Base-by-base conservation (phyloP, 1,140 invertebrate species). In the Pseudachorutes palmiensis region DNA sequence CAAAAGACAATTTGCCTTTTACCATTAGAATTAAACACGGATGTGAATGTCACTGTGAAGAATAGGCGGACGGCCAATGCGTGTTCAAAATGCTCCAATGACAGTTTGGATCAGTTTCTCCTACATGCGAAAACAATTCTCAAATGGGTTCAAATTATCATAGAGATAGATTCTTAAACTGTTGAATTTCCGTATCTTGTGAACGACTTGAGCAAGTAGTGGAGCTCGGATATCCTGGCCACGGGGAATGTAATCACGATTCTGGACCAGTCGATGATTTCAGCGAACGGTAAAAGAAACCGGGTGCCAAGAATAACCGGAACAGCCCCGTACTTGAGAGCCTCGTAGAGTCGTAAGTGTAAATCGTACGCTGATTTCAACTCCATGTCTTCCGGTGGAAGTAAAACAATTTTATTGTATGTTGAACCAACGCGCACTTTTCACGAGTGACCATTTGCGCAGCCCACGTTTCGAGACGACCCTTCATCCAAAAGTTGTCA, bases 221-320 rank as follows among this genome's bases (percentile, higher is more conserved):
- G 94, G 70, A 99, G 80, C 80, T 99, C 97, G 0, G 94, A 90
- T 1, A 97, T 86, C 59, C 96, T 82, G 0, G 92, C 86, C 74
- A 88, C 87, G 0, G 94, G 92, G 51, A 98, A 75, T 49, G 87
- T 82, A 19, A 98, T 78, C 0, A 83, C 83, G n/a, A 88, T 86
- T 70, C 86, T 83, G 49, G 84, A 83, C 95, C 95, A 98, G 76
- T 92, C 88, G 22, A 98, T 83, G 0, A 95, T 86, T 79, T 97
- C 92, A 68, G 78, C 77, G 76, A 91, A 97, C 0, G 94, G 93
- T 26, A 97, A 77, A 48, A 81, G 76, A 19, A 89, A 80, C 74
- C 90, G 83, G 77, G 75, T 91, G 0, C 91, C 92, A 0, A 98
- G 78, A 67, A 98, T 82, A 0, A 98, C 87, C 0, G 96, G 97